Evolutionary conservation across 1,140 invertebrate species (phyloP).

Genomic region (Aphaenogaster ashmeadi): DNA sequence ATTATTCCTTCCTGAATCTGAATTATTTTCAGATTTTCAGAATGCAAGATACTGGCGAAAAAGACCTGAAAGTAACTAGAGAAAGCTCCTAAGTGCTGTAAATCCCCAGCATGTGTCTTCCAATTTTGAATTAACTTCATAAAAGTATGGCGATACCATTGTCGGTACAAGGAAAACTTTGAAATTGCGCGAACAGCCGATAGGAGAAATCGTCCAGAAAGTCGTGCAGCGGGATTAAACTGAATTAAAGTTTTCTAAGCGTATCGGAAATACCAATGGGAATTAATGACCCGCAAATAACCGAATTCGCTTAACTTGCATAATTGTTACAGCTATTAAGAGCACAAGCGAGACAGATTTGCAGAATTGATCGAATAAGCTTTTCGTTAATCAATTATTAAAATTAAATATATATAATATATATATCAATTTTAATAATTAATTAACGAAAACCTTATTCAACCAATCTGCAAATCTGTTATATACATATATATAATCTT

Average conservation of each 20-base stretch:
- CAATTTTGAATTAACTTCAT: neutral
- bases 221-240: constrained; percentile 36
- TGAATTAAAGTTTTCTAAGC: constrained; percentile 28
- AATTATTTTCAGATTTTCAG: neutral
- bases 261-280: neutral
- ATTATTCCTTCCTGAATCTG: neutral
- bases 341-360: constrained; percentile 8
- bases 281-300: constrained; percentile 20
- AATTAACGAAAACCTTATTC: constrained; percentile 23
- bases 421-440: neutral
- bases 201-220: constrained; percentile 33
- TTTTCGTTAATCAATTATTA: constrained; percentile 5
- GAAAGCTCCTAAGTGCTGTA: neutral
- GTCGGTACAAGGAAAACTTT: constrained; percentile 26
- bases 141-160: neutral
- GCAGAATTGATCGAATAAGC: neutral
- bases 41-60: neutral
- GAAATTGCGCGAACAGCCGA: neutral
- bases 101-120: neutral
- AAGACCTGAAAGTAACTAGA: neutral
- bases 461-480: neutral
- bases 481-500: neutral
- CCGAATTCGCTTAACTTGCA: constrained; percentile 13
- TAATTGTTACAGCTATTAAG: neutral
- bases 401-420: neutral